A percentile compares a stretch with the other conserved stretches of the same genome.
phyloP scores from a whole-genome alignment of 1,140 invertebrate genomes.

The Neuroterus valhalla region DNA sequence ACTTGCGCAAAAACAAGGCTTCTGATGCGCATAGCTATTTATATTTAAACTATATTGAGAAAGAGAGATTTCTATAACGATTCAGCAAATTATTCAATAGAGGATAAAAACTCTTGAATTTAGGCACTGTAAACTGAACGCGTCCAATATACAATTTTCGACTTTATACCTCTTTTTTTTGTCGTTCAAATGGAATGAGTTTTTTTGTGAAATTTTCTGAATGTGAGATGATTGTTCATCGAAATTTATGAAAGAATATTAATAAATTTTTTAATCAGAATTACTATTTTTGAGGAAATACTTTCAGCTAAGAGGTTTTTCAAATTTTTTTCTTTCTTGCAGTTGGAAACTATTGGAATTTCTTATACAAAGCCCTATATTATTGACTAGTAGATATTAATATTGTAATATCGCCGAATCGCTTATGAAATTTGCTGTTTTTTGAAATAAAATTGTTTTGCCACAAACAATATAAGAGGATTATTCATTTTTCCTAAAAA shows the following conservation, averaged over 20 bases:
- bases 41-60: background rate
- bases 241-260: too few relatives aligned
- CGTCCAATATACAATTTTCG: background rate
- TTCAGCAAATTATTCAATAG: constrained; percentile 27
- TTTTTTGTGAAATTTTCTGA: too few relatives aligned
- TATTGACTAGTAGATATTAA: constrained; percentile 62
- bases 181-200: background rate
- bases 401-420: constrained; percentile 36
- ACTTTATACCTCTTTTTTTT: background rate
- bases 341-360: too few relatives aligned
- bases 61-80: background rate
- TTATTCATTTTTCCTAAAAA: too few relatives aligned
- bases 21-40: constrained; percentile 2
- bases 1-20: background rate
- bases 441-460: background rate
- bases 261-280: too few relatives aligned
- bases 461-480: background rate
- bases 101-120: constrained; percentile 52
- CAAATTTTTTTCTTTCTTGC: too few relatives aligned
- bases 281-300: too few relatives aligned
- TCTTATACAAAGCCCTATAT: constrained; percentile 40
- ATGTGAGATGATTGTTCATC: too few relatives aligned
- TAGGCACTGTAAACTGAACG: constrained; percentile 63
- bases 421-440: constrained; percentile 43
- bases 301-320: too few relatives aligned